phyloP scores from a whole-genome alignment of 2,888 invertebrate species.

The Hermaeophaga mercurialis region DNA sequence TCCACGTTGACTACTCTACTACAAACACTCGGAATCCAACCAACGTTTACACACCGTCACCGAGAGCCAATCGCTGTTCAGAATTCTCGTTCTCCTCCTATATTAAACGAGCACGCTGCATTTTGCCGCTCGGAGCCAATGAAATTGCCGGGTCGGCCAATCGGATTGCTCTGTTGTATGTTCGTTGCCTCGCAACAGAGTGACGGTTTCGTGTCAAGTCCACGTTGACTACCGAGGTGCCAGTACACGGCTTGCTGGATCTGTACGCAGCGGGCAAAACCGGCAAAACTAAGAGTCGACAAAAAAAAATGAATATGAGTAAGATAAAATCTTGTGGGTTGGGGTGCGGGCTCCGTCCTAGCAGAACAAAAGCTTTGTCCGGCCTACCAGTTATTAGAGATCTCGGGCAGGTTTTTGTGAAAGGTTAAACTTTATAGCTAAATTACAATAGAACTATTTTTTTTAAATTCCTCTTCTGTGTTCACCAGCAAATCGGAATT shows the following conservation, averaged over 20 bases:
- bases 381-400: slow-evolving; percentile 57
- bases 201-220: slow-evolving; percentile 51
- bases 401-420: slow-evolving; percentile 52
- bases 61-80: slow-evolving; percentile 24
- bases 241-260: slow-evolving; percentile 57
- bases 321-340: slow-evolving; percentile 58
- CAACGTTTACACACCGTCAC: neutral
- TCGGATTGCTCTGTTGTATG: slow-evolving; percentile 43
- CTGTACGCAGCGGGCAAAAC: slow-evolving; percentile 58
- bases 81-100: slow-evolving; percentile 43
- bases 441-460: slow-evolving; percentile 55
- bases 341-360: slow-evolving; percentile 54
- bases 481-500: slow-evolving; percentile 35
- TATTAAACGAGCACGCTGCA: slow-evolving; percentile 53
- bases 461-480: slow-evolving; percentile 40
- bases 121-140: slow-evolving; percentile 42
- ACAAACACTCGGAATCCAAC: slow-evolving; percentile 42
- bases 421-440: slow-evolving; percentile 56
- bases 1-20: slow-evolving; percentile 53
- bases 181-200: slow-evolving; percentile 49
- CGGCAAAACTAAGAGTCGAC: slow-evolving; percentile 59
- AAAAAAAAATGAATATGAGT: slow-evolving; percentile 57
- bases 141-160: slow-evolving; percentile 44
- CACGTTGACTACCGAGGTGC: slow-evolving; percentile 59
- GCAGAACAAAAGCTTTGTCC: slow-evolving; percentile 56